Evolutionary conservation across 2,113 vertebrate genomes (phyloP).

Genomic region (Gallinago jamesoni): DNA sequence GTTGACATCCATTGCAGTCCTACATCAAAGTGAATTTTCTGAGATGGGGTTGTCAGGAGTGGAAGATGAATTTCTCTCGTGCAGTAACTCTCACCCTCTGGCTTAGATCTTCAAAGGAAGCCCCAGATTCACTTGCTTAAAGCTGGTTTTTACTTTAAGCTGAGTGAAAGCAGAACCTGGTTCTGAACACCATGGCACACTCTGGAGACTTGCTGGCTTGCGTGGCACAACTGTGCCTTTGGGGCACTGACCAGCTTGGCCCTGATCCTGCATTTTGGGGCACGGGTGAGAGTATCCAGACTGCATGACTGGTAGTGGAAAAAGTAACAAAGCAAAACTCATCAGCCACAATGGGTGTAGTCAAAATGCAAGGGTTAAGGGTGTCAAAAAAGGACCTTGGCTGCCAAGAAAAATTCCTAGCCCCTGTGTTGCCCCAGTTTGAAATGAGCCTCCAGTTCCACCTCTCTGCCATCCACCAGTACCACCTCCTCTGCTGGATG

Average conservation of each 20-base stretch:
- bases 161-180: background rate
- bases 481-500: background rate
- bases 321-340: background rate
- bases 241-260: background rate
- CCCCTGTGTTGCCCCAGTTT: background rate
- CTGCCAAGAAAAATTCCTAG: background rate
- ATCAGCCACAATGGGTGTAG: background rate
- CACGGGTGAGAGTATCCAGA: background rate
- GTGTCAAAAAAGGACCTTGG: background rate
- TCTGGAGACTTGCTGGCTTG: background rate
- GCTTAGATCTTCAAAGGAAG: conserved; percentile 8
- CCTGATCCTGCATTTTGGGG: background rate
- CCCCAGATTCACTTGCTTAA: background rate
- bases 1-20: background rate
- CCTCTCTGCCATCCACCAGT: background rate
- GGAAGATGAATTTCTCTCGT: background rate
- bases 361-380: background rate
- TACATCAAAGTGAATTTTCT: background rate
- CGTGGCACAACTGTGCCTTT: background rate
- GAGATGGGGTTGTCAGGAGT: background rate
- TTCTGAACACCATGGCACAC: background rate
- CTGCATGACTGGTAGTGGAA: background rate
- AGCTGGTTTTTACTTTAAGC: background rate
- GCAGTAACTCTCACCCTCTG: background rate
- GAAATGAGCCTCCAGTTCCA: background rate